phyloP scores from a whole-genome alignment of 1,140 invertebrate species.

The Lepidostoma basale region DNA sequence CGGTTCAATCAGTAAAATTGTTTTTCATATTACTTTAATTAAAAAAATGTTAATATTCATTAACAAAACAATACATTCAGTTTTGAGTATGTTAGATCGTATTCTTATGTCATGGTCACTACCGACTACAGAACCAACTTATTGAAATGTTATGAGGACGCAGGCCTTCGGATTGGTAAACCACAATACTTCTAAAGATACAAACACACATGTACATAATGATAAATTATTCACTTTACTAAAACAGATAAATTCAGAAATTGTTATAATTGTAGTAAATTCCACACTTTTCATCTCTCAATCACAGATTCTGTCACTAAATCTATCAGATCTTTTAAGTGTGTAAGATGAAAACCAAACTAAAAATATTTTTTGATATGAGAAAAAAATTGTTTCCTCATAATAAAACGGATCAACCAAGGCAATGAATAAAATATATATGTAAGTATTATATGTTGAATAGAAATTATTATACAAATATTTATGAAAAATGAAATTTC shows the following conservation, averaged over 20 bases:
- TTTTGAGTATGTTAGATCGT: too few relatives aligned
- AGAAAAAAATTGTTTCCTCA: background rate
- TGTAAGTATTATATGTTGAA: background rate
- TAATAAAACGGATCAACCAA: background rate
- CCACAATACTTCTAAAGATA: background rate
- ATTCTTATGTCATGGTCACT: too few relatives aligned
- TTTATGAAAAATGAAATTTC: background rate
- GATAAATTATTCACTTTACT: background rate
- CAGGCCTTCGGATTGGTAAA: background rate
- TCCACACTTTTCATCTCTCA: background rate
- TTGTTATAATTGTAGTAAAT: background rate
- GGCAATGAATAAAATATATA: background rate
- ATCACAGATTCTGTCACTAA: slow-evolving; percentile 10
- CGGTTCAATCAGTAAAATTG: too few relatives aligned
- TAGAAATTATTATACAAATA: background rate
- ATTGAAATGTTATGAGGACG: background rate
- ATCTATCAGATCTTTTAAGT: slow-evolving; percentile 5
- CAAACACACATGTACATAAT: background rate
- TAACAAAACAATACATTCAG: too few relatives aligned
- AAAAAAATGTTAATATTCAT: too few relatives aligned
- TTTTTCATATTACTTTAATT: too few relatives aligned
- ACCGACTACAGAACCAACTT: too few relatives aligned
- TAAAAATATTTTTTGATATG: background rate
- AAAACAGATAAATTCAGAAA: background rate
- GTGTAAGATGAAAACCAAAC: background rate